Base-by-base conservation (phyloP, 2,888 invertebrate genomes). In the Trichacis sp. region DNA sequence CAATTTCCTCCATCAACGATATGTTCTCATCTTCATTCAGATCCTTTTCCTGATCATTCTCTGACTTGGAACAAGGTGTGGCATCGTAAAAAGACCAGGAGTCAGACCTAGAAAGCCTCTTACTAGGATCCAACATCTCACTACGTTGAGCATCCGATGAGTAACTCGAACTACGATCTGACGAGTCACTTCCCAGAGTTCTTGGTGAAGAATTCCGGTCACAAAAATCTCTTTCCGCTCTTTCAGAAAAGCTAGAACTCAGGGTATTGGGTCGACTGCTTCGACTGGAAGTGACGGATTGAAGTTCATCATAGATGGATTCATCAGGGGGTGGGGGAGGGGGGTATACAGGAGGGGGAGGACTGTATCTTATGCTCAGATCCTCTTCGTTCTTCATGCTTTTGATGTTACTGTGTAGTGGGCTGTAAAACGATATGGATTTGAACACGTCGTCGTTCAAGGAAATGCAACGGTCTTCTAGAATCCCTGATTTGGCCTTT, bases 401-500 rank as follows among this genome's bases (percentile, higher is more conserved):
- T 38, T 77, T 76, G 11, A 74, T 43, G 67, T 79, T 79, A 4
- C 69, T 72, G 36, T 71, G 74, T 18, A 81, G 50, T 0, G 91
- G 91, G 12, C 90, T 90, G 70, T 89, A 88, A 74, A 91, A 91
- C 65, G 88, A 88, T 64, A 91, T 89, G 43, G 88, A 88, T 73
- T 88, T 89, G 85, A 92, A 92, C 9, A 80, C 86, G 4, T 88
- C 86, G 73, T 88, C 87, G 36, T 85, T 86, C 86, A 89, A 85
- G 0, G 89, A 89, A 1, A 87, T 85, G 77, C 88, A 87, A 63
- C 88, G 84, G 33, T 86, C 85, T 20, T 80, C 72, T 82, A 80
- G 71, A 2, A 57, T 56, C 0, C 69, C 60, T 11, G 74, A 70
- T 11, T 76, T 73, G 1, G 52, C 45, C 12, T 72, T 72, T 20